These are phyloP conservation scores for Drosophila hamatofila DNA, from an alignment of 2,888 invertebrate genomes.

Conservation along the genomic window DNA sequence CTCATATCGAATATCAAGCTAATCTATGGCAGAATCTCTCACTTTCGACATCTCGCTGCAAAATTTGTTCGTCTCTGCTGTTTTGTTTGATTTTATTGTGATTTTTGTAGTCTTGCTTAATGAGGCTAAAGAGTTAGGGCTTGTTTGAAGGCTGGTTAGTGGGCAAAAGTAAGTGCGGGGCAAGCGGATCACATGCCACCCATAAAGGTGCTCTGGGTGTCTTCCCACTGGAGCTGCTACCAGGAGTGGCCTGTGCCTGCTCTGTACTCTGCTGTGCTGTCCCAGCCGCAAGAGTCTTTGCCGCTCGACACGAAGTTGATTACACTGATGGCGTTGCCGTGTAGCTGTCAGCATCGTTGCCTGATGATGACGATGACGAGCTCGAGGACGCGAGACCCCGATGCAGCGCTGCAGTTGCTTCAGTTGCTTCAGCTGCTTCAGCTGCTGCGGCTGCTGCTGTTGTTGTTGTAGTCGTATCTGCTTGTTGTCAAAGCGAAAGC, in stretches of 20 bases:
- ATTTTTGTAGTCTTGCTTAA: conserved; percentile 64
- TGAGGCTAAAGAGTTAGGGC: conserved; percentile 73
- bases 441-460: conserved; percentile 34
- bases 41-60: conserved; percentile 21
- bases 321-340: conserved; percentile 82
- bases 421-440: conserved; percentile 34
- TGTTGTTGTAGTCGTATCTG: conserved; percentile 68
- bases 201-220: conserved; percentile 54
- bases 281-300: conserved; percentile 27
- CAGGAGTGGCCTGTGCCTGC: conserved; percentile 20
- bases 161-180: conserved; percentile 11
- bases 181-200: conserved; percentile 66
- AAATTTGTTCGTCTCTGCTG: conserved; percentile 10
- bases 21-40: conserved; percentile 27
- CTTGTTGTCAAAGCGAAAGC: conserved; percentile 70
- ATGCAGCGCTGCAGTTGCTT: conserved; percentile 35
- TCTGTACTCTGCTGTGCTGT: conserved; percentile 8
- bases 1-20: conserved; percentile 15
- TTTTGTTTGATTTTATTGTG: conserved; percentile 29
- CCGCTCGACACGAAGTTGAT: conserved; percentile 75
- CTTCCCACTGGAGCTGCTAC: conserved; percentile 29
- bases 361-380: conserved; percentile 77
- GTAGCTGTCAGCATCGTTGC: conserved; percentile 80
- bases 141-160: conserved; percentile 15
- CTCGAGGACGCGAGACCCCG: conserved; percentile 62